These are phyloP conservation scores for Erpornis zantholeuca DNA, from an alignment of 2,113 vertebrate genomes.

Conservation along the genomic window DNA sequence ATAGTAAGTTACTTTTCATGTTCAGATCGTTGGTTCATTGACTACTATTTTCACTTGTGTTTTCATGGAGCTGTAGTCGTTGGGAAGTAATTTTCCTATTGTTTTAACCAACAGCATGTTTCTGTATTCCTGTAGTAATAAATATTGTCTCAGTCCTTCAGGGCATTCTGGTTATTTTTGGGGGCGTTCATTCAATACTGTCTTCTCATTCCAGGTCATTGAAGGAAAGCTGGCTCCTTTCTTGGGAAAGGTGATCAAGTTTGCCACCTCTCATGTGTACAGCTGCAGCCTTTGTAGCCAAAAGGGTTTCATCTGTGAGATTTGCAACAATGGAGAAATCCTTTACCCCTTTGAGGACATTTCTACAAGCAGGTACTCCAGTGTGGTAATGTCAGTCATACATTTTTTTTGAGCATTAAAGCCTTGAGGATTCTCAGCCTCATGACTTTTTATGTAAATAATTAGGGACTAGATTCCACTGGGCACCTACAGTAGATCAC, in stretches of 20 bases:
- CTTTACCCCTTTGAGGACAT: slow-evolving; percentile 97
- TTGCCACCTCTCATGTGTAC: slow-evolving; percentile 93
- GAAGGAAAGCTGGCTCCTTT: slow-evolving; percentile 96
- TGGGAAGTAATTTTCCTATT: not conserved
- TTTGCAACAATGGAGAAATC: slow-evolving; percentile 93
- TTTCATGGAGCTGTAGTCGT: not conserved
- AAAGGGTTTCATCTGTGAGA: slow-evolving; percentile 98
- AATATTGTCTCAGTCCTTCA: slow-evolving; percentile 10
- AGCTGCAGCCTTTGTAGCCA: slow-evolving; percentile 96
- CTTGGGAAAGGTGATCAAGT: slow-evolving; percentile 96
- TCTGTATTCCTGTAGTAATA: slow-evolving; percentile 16
- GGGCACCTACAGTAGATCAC: not conserved
- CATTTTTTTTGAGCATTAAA: not conserved
- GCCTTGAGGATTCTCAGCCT: not conserved
- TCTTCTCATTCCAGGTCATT: slow-evolving; percentile 83
- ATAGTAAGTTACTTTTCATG: not conserved
- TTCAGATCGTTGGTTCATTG: not conserved
- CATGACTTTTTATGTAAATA: not conserved
- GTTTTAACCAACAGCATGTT: not conserved
- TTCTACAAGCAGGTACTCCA: slow-evolving; percentile 88
- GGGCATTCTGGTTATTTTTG: not conserved
- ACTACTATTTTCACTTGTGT: not conserved
- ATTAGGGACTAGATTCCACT: not conserved
- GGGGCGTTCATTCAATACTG: not conserved
- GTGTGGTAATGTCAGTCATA: not conserved